phyloP scores from a whole-genome alignment of 2,888 invertebrate species.

The Caenorhabditis drosophilae region DNA sequence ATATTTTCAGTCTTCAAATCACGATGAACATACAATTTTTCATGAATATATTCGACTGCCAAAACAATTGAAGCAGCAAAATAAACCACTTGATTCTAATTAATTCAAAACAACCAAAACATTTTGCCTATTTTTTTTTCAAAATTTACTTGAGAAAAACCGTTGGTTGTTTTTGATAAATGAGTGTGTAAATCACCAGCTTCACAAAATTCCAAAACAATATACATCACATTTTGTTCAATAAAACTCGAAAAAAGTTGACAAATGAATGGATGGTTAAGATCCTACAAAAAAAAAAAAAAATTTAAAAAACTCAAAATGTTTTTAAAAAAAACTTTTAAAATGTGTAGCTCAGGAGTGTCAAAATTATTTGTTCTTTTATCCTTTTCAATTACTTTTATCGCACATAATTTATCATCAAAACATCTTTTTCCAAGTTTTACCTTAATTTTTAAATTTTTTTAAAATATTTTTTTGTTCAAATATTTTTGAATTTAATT shows the following conservation, averaged over 20 bases:
- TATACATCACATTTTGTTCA: conserved; percentile 9
- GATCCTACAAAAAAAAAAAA: not conserved
- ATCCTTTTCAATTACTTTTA: conserved; percentile 22
- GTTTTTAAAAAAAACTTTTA: conserved; percentile 6
- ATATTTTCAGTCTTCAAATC: conserved; percentile 37
- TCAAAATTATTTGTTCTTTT: conserved; percentile 6
- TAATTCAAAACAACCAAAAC: no score
- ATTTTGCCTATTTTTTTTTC: no score
- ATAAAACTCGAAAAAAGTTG: conserved; percentile 11
- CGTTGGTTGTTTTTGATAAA: conserved; percentile 13
- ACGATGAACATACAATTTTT: conserved; percentile 24
- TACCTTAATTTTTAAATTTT: conserved; percentile 16
- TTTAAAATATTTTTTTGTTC: conserved; percentile 9
- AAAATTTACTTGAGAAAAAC: no score
- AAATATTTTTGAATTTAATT: conserved; percentile 9
- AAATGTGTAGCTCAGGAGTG: conserved; percentile 19
- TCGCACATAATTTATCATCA: conserved; percentile 11
- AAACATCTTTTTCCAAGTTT: conserved; percentile 2
- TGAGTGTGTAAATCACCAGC: conserved; percentile 34
- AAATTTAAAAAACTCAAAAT: not conserved
- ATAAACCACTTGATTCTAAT: conserved; percentile 8
- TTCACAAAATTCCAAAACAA: conserved; percentile 36
- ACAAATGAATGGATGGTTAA: conserved; percentile 26
- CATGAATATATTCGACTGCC: conserved; percentile 31
- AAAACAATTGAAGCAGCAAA: conserved; percentile 27